Percentiles rank a stretch among this genome's conserved stretches.
Evolutionary conservation across 1,140 invertebrate species (phyloP).

Genomic region (Scaptodrosophila lebanonensis): DNA sequence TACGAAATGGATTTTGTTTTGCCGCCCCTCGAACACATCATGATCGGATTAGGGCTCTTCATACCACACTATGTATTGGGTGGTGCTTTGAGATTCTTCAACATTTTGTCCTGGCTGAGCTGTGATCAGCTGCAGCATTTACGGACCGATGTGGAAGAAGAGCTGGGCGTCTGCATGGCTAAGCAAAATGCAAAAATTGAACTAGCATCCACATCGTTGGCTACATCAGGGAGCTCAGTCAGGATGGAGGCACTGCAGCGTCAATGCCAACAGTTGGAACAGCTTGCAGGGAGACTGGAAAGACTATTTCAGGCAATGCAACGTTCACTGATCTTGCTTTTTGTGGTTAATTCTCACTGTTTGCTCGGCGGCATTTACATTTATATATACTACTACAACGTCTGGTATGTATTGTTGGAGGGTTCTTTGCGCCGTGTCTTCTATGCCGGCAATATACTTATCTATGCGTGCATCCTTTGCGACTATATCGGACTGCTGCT

Average conservation of each 20-base stretch:
- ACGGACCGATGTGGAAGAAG: constrained; percentile 7
- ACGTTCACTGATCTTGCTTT: constrained; percentile 42
- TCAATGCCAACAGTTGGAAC: constrained; percentile 23
- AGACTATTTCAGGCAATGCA: constrained; percentile 28
- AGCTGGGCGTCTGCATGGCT: constrained; percentile 2
- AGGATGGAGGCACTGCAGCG: constrained; percentile 15
- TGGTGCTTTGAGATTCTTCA: constrained; percentile 47
- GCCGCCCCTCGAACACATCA: constrained; percentile 52
- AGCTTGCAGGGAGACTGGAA: constrained; percentile 15
- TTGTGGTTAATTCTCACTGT: constrained; percentile 53
- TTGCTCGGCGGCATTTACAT: constrained; percentile 46
- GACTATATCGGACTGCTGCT: constrained; percentile 50
- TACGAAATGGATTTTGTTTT: constrained; percentile 65
- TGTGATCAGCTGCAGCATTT: constrained; percentile 22
- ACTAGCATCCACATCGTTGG: constrained; percentile 15
- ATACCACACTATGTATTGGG: constrained; percentile 54
- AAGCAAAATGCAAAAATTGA: constrained; percentile 6
- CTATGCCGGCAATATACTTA: constrained; percentile 54
- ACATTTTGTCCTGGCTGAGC: constrained; percentile 36
- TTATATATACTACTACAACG: constrained; percentile 40
- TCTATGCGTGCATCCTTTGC: constrained; percentile 57
- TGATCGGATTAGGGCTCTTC: constrained; percentile 53
- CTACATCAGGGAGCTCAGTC: not conserved
- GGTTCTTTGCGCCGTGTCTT: constrained; percentile 47
- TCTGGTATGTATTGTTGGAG: constrained; percentile 55